Evolutionary conservation across 1,140 invertebrate species (phyloP).

Genomic region (Geopemphigus sp.): DNA sequence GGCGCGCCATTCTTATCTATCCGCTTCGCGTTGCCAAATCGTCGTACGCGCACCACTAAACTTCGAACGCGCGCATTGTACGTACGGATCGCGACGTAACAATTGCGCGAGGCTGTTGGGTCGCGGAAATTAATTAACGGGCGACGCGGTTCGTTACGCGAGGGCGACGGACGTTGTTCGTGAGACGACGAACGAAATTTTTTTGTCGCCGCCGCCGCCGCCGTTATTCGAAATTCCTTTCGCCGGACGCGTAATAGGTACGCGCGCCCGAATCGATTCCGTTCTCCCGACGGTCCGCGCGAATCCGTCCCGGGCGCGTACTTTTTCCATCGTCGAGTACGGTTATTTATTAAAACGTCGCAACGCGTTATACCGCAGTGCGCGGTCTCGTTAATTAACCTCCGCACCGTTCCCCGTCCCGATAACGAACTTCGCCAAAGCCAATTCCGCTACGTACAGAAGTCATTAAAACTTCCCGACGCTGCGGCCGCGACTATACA

Average conservation of each 20-base stretch:
- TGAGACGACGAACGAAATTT: no score
- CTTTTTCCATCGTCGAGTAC: not conserved
- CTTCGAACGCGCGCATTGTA: not conserved
- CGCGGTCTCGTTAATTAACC: slow-evolving; percentile 23
- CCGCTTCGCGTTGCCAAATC: slow-evolving; percentile 36
- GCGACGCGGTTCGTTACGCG: not conserved
- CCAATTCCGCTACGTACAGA: not conserved
- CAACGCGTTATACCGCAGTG: not conserved
- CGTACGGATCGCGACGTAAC: not conserved
- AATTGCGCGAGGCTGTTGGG: no score
- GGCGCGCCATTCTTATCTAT: slow-evolving; percentile 43
- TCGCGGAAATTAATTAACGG: not conserved
- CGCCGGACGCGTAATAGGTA: no score
- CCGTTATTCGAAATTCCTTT: no score
- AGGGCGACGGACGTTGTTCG: no score
- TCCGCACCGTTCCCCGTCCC: not conserved
- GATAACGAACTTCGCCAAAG: slow-evolving; percentile 9
- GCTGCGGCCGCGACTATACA: not conserved
- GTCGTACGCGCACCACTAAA: not conserved
- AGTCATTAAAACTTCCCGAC: slow-evolving; percentile 17
- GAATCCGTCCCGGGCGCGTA: no score
- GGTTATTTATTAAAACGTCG: slow-evolving; percentile 21
- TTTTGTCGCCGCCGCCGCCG: no score
- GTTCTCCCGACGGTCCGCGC: no score
- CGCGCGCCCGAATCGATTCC: no score